Evolutionary conservation across 2,113 vertebrate species (phyloP), one percentile per base, ranked within the genome.

Genomic region (Leucopsar rothschildi): DNA sequence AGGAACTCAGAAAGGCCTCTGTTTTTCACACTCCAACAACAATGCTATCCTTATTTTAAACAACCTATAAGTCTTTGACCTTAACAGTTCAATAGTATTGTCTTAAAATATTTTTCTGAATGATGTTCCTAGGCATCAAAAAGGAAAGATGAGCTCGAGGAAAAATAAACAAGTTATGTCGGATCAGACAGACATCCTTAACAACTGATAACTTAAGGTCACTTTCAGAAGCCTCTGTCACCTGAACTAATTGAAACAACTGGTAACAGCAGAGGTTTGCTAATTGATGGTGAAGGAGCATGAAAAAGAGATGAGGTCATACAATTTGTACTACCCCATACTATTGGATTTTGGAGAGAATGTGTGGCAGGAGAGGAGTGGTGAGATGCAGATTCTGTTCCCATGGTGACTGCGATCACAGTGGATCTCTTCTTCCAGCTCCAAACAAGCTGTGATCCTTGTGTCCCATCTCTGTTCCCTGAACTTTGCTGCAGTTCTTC

Each of bases 101-200:
- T 70, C 31, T 93, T 70, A 82, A 93, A 94, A 90, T 88, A 81
- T 77, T 92, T 91, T 90, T 88, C 64, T 86, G 64, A 80, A 61
- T 95, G 90, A 47, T 63, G 33, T 94, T 95, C 42, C 45, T 88
- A 63, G 63, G 40, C 42, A 75, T 92, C 57, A 53, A 91, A 95
- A 49, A 78, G n/a, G 83, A 82, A 93, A 95, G 77, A 70, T 93
- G 81, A 93, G 72, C 73, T 89, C 0, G 0, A 86, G 69, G 44
- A 78, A 95, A 84, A 89, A 95, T 69, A 95, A 95, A 91, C 49
- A 28, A 27, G 31, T 87, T 75, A 45, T 79, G 53, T 49, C 86
- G 53, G 72, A 81, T 90, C 82, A 73, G 44, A n/a, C 19, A 79
- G 94, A 82, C 73, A 76, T 53, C 57, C 73, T 92, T 75, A 75